Conservation (phyloP, 2,797 vertebrate genomes). For the Megalops cyprinoides region DNA sequence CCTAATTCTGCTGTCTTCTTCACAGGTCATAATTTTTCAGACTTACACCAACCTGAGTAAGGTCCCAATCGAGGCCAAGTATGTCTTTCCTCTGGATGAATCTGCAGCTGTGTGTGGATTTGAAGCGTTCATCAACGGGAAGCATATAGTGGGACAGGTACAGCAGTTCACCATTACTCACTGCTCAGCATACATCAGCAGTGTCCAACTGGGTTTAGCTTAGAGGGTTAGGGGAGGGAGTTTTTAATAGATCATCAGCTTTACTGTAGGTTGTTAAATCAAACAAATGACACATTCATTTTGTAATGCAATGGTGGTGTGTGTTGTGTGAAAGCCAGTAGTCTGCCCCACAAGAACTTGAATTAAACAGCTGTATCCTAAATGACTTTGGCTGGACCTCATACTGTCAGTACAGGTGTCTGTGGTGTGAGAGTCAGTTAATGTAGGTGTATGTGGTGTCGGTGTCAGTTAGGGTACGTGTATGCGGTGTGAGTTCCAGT, state of each 20-base stretch:
- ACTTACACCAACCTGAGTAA: constrained; percentile 78
- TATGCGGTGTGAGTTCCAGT: neutral
- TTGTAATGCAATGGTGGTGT: too few relatives aligned
- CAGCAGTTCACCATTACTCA: neutral
- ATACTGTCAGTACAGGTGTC: neutral
- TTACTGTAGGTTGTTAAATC: too few relatives aligned
- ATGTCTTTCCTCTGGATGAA: constrained; percentile 86
- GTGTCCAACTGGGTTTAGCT: neutral
- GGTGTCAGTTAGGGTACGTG: neutral
- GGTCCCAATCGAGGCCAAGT: constrained; percentile 85
- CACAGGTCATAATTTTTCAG: constrained; percentile 85
- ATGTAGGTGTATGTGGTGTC: neutral
- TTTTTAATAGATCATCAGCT: neutral
- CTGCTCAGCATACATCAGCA: neutral
- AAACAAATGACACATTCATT: too few relatives aligned
- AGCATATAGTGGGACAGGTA: constrained; percentile 87
- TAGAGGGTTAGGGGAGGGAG: neutral
- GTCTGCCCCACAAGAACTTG: too few relatives aligned
- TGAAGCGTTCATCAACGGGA: constrained; percentile 90
- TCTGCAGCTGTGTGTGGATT: constrained; percentile 88
- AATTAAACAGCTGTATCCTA: too few relatives aligned
- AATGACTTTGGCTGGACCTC: too few relatives aligned
- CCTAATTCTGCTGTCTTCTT: constrained; percentile 28
- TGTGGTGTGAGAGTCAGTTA: constrained; percentile 35
- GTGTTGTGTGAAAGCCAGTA: too few relatives aligned